Base-by-base conservation (phyloP, 2,888 invertebrate genomes). In the Eilema caniola region DNA sequence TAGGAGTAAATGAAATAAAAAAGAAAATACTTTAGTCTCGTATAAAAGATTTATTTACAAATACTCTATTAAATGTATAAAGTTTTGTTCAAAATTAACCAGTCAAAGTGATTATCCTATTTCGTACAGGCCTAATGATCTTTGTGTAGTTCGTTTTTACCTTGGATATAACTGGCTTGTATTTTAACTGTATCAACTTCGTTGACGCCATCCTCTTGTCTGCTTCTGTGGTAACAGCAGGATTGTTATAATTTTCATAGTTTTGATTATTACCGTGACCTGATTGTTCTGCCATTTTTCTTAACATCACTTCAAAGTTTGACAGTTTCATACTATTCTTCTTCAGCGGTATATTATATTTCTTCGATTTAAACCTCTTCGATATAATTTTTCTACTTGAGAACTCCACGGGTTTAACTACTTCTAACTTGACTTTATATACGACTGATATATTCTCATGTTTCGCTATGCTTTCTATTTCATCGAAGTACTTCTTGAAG, bases 241-340 rank as follows among this genome's bases (percentile, higher is more conserved):
- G 66, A n/a, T 82, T 63, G 20, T 83, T 70, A 14, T 53, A 24
- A 60, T 33, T 68, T 1, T 86, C 85, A 0, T 74, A 67, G 0
- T 82, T 81, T 11, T 81, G 77, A 0, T 79, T 71, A 25, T 85
- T 86, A 8, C 78, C 80, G 0, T 66, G 20, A 0, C 81, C 84
- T 4, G 81, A 83, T 25, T 89, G 84, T 37, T 91, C 92, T 0
- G 89, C 90, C 60, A 91, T 82, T 74, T 89, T 93, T 33, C 93
- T 87, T 59, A 93, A 63, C 61, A 91, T 81, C 12, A 89, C 84
- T 77, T 94, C 94, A 16, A 93, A 94, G 66, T 90, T 90, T 0
- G 95, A 94, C 10, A 93, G 78, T 64, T 92, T 94, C 93, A 94
- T 93, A 66, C 86, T 94, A 24, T 89, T 90, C 75, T 90, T 94